Evolutionary conservation across 2,888 invertebrate species (phyloP), one percentile per base, ranked within the genome.

Genomic region (Amphimallon solstitiale): DNA sequence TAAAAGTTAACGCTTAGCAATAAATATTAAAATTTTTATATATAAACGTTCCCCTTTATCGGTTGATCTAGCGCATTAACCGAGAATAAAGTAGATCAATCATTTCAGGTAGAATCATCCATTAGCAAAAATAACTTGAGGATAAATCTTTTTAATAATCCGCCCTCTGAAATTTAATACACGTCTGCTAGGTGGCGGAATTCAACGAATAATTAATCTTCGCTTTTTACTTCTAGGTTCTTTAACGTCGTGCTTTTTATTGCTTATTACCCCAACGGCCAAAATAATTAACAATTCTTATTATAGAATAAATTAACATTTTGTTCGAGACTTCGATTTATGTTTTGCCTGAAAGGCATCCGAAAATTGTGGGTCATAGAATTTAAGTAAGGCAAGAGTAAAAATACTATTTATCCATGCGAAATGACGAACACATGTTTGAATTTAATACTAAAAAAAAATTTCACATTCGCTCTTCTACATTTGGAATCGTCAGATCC

Each of bases 111-210:
- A 34, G 19, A 19, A 29, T 49, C 48, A 49, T 52, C 63, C 63
- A 63, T 63, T 52, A 54, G 34, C 63, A 52, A 40, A 43, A 52
- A 34, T 37, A 38, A 40, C 62, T 21, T 51, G 19, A 23, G 10
- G 15, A 4, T 29, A 40, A 63, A 63, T 63, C 38, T 52, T 63
- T 54, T 63, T 54, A 52, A 63, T 63, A 63, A 63, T 63, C 63
- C 63, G 14, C 63, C 63, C 34, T 38, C 14, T n/a, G 63, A 54
- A 45, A 63, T 63, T 63, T 63, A 63, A 63, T 63, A 35, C 63
- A 63, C 63, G 63, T 52, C 14, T 34, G 23, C 52, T 19, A 10
- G 29, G 49, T 21, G 21, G 43, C 19, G 35, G 21, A 19, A 54
- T 54, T 54, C 21, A 7, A 14, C 40, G 9, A 23, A 21, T 52